These are phyloP conservation scores for Anastrepha obliqua DNA, from an alignment of 1,140 invertebrate genomes.

Conservation along the genomic window DNA sequence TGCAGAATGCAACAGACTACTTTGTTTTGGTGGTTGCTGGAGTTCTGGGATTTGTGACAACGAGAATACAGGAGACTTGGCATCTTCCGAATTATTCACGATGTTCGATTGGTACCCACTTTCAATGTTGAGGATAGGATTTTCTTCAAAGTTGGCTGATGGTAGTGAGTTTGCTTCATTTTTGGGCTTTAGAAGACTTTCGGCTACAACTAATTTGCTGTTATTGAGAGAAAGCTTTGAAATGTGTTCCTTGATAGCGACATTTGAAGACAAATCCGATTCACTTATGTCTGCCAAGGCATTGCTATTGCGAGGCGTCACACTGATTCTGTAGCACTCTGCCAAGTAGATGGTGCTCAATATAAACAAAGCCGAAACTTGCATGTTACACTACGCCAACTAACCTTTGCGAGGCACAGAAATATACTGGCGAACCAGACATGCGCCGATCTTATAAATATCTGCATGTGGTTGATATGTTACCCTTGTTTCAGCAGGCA, in stretches of 20 bases:
- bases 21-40: not conserved
- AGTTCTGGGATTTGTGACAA: no score
- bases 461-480: not conserved
- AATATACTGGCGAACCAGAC: not conserved
- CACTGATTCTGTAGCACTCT: not conserved
- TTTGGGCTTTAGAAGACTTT: no score
- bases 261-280: not conserved
- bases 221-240: not conserved
- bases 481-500: not conserved
- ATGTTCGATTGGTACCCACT: not conserved
- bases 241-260: not conserved
- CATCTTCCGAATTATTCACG: no score
- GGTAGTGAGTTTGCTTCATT: not conserved
- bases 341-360: constrained; percentile 10
- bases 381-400: not conserved
- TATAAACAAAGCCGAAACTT: not conserved
- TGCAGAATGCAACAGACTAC: no score
- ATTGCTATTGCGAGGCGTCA: not conserved
- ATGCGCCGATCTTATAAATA: constrained; percentile 4
- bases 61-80: no score
- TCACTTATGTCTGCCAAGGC: not conserved
- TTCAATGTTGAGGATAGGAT: not conserved
- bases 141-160: not conserved
- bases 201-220: not conserved
- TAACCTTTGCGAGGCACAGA: not conserved